Base-by-base conservation (phyloP, 2,113 vertebrate species). In the Garra rufa region DNA sequence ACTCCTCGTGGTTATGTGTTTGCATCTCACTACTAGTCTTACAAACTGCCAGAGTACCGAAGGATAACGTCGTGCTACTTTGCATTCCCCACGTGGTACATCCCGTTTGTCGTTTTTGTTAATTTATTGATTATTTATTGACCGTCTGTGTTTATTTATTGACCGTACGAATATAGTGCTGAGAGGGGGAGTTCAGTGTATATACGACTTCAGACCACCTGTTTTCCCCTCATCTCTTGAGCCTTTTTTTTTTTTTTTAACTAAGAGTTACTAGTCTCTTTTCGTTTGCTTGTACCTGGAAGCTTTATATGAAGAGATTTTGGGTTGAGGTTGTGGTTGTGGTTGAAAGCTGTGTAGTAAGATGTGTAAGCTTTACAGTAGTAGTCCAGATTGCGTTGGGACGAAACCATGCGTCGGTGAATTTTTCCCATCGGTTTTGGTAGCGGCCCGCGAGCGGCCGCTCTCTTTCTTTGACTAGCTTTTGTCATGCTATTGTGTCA, bases 291-390 rank as follows among this genome's bases (percentile, higher is more conserved):
- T 86, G 82, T 78, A 85, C 79, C 78, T 85, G 85, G 81, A 88
- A 86, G 85, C 85, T 86, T 86, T 86, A 83, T 82, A 85, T 76
- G 70, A 87, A 74, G 82, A 83, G 41, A 65, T 82, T 52, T 86
- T 84, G 79, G 83, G 78, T 90, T 34, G 79, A 79, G 15, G 70
- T 71, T 71, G 69, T 19, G 78, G 69, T 86, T 34, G 77, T 82
- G 86, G 69, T 85, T 82, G 84, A 83, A 84, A 84, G 82, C 84
- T 73, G 82, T 87, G 80, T 89, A 86, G 86, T 88, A 76, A 88
- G 83, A 83, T 50, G 79, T 85, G 89, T 89, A 87, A 73, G 86
- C 84, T 88, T 86, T 83, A 87, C 76, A 81, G 76, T 85, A 34
- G 73, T 85, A 76, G 79, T 86, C 81, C 83, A 85, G 83, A 88